Conservation (phyloP, 2,113 vertebrate species). For the Chloropsis hardwickii region DNA sequence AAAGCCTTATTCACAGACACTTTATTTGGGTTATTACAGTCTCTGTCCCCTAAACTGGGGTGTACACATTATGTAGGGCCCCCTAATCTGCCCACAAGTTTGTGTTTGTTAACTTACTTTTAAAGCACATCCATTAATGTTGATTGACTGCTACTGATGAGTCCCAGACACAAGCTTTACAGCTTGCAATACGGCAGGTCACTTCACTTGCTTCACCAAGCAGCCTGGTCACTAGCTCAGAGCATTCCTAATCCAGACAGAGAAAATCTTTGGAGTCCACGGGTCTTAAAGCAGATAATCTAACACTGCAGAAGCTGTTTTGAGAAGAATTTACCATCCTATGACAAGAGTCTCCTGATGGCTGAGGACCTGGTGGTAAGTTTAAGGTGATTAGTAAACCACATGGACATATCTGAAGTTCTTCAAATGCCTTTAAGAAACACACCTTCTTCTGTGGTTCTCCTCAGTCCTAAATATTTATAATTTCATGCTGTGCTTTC, state of each 20-base stretch:
- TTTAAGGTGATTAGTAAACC: not conserved
- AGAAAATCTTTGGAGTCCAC: not conserved
- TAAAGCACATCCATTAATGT: not conserved
- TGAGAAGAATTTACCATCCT: not conserved
- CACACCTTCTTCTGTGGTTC: not conserved
- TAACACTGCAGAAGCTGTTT: not conserved
- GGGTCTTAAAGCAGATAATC: not conserved
- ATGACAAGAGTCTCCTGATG: not conserved
- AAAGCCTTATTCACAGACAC: not conserved
- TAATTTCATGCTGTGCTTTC: not conserved
- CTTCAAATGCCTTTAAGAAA: conserved; percentile 31
- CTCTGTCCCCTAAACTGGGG: not conserved
- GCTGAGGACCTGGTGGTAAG: not conserved
- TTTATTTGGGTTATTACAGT: not conserved
- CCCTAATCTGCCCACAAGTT: not conserved
- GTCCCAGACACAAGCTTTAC: not conserved
- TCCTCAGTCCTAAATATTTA: conserved; percentile 22
- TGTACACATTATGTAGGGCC: not conserved
- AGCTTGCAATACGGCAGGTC: not conserved
- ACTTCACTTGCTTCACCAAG: not conserved
- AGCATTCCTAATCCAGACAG: not conserved
- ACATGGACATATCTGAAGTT: conserved; percentile 15
- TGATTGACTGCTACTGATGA: fast-evolving
- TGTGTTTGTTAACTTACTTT: not conserved
- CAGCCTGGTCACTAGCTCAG: not conserved